These are phyloP conservation scores for Pristionchus pacificus DNA, from an alignment of 1,140 invertebrate genomes.

Conservation along the genomic window DNA sequence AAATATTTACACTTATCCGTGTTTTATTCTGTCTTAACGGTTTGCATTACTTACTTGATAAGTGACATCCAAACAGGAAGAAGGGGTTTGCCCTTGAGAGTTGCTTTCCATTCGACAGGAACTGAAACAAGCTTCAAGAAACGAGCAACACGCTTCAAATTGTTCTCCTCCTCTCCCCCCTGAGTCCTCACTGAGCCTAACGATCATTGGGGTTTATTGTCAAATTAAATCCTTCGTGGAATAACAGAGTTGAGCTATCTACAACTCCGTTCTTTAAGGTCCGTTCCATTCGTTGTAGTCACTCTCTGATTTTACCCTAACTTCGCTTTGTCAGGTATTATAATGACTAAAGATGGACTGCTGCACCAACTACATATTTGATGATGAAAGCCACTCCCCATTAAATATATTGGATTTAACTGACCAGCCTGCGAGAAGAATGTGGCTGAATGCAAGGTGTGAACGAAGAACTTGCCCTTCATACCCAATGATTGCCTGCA, in stretches of 20 bases:
- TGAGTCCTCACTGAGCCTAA: too few relatives aligned
- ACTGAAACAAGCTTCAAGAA: too few relatives aligned
- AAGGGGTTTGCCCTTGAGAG: neutral
- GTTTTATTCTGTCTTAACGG: neutral
- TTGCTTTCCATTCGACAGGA: neutral
- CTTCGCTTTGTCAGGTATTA: too few relatives aligned
- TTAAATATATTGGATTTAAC: neutral
- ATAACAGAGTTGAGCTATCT: too few relatives aligned
- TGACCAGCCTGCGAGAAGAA: neutral
- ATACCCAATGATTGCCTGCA: neutral
- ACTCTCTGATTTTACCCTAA: too few relatives aligned
- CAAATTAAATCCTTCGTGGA: too few relatives aligned
- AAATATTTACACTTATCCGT: neutral
- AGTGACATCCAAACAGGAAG: neutral
- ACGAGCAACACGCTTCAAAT: too few relatives aligned
- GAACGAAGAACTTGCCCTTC: neutral
- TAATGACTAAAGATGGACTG: too few relatives aligned
- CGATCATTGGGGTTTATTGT: too few relatives aligned
- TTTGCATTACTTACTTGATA: neutral
- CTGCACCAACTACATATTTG: neutral
- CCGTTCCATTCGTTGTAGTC: too few relatives aligned
- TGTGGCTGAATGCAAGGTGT: neutral
- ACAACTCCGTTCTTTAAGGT: too few relatives aligned
- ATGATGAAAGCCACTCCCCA: neutral
- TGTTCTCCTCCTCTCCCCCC: too few relatives aligned